phyloP scores from a whole-genome alignment of 1,140 invertebrate genomes.

The Maniola jurtina region DNA sequence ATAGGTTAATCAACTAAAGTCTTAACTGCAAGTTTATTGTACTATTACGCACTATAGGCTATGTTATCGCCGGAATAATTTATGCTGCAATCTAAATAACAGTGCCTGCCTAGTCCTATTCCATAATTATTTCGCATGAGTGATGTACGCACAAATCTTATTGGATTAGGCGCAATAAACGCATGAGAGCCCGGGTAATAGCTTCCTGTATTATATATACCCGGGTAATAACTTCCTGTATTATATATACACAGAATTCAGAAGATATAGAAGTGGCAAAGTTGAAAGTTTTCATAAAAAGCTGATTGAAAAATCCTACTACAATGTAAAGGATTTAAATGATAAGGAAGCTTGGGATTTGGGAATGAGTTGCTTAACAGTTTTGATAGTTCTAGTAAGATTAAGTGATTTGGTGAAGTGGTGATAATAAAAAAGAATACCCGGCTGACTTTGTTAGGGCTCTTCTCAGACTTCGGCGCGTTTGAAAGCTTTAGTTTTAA shows the following conservation, averaged over 20 bases:
- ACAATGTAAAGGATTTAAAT: no score
- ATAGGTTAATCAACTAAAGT: background rate
- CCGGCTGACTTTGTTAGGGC: no score
- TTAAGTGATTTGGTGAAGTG: no score
- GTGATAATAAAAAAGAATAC: no score
- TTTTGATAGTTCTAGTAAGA: no score
- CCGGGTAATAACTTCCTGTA: slow-evolving; percentile 42
- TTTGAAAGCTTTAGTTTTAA: no score
- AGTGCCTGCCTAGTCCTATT: slow-evolving; percentile 32
- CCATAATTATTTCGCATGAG: slow-evolving; percentile 36
- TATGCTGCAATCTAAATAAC: slow-evolving; percentile 48
- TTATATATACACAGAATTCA: background rate
- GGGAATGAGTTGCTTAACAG: no score
- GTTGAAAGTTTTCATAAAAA: no score
- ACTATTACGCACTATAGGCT: background rate
- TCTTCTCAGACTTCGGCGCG: no score
- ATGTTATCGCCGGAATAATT: slow-evolving; percentile 12
- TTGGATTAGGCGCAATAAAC: slow-evolving; percentile 38
- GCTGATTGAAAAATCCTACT: no score
- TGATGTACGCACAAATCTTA: slow-evolving; percentile 33
- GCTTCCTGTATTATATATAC: slow-evolving; percentile 37
- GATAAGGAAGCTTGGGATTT: no score
- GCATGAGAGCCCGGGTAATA: slow-evolving; percentile 32
- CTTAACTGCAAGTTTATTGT: background rate
- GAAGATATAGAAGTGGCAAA: no score